phyloP scores from a whole-genome alignment of 2,113 vertebrate genomes.

The Entelurus aequoreus region DNA sequence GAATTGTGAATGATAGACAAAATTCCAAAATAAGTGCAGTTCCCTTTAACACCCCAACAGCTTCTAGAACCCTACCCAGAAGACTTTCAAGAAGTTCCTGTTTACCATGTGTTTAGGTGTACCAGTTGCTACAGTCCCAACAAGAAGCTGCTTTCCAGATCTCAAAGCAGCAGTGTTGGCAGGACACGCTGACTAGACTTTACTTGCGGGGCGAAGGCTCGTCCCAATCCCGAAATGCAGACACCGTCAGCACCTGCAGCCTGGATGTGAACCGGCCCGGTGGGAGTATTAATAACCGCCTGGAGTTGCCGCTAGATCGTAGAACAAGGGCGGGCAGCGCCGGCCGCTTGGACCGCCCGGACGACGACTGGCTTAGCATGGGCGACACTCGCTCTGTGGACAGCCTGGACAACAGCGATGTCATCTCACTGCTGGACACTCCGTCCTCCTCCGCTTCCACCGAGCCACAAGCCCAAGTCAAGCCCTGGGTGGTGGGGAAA shows the following conservation, averaged over 20 bases:
- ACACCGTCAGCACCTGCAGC: constrained; percentile 70
- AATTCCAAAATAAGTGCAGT: too few species aligned
- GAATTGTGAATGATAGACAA: too few species aligned
- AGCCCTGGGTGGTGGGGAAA: constrained; percentile 76
- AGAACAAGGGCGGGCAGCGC: constrained; percentile 59
- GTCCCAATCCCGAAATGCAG: constrained; percentile 17
- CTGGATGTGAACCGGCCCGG: constrained; percentile 54
- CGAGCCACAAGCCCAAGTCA: constrained; percentile 60
- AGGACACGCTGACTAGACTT: constrained; percentile 86
- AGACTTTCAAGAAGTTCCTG: background rate
- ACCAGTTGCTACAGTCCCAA: constrained; percentile 85
- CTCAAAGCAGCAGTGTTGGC: constrained; percentile 89
- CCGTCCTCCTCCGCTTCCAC: constrained; percentile 58
- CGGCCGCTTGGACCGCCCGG: constrained; percentile 41
- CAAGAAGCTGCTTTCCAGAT: constrained; percentile 86
- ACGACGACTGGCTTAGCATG: constrained; percentile 71
- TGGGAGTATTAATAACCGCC: constrained; percentile 31
- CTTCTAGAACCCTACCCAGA: background rate
- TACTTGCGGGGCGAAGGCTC: constrained; percentile 76
- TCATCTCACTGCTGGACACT: constrained; percentile 72
- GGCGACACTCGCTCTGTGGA: constrained; percentile 78
- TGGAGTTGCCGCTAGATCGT: constrained; percentile 60
- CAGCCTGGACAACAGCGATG: constrained; percentile 75
- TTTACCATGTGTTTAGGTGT: constrained; percentile 68
- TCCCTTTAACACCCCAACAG: too few species aligned